These are phyloP conservation scores for Aix galericulata DNA, from an alignment of 2,113 vertebrate genomes.

Conservation along the genomic window DNA sequence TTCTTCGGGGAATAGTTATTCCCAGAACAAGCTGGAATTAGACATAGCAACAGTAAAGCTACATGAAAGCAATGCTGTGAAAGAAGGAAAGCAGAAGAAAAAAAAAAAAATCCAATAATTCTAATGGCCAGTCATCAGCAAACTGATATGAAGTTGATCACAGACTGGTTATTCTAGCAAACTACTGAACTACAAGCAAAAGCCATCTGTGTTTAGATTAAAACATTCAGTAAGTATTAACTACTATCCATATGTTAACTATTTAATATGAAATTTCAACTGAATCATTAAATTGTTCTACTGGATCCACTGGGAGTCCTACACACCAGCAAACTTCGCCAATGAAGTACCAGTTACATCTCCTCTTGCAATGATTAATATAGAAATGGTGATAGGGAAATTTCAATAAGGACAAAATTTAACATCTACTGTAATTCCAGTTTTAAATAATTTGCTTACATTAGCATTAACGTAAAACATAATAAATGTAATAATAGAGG, in stretches of 20 bases:
- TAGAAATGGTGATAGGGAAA: background rate
- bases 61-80: background rate
- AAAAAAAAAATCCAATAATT: background rate
- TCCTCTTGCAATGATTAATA: background rate
- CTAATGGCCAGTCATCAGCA: background rate
- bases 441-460: fast-evolving
- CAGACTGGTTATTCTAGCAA: background rate
- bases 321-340: background rate
- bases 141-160: background rate
- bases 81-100: background rate
- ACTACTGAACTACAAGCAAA: background rate
- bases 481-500: background rate
- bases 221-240: background rate
- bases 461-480: background rate
- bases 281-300: background rate
- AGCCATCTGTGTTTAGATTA: background rate
- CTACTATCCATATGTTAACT: background rate
- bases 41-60: background rate
- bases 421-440: background rate
- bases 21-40: background rate
- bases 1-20: background rate
- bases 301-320: background rate
- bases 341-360: background rate
- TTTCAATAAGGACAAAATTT: background rate
- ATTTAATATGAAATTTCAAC: background rate